Base-by-base conservation (phyloP, 2,888 invertebrate genomes). In the Labia minor region DNA sequence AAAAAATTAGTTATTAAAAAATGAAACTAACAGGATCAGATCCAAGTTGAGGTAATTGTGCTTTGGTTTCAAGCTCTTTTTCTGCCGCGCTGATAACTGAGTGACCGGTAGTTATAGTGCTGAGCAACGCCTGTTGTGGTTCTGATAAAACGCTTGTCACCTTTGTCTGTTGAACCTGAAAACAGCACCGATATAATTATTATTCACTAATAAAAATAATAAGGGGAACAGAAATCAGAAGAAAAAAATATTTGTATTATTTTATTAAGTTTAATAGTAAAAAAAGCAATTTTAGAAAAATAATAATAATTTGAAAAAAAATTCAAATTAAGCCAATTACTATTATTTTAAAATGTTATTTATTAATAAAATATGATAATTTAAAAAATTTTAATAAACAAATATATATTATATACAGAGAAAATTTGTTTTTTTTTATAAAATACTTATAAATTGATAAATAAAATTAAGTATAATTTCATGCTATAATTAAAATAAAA, bases 71-170 rank as follows among this genome's bases (percentile, higher is more conserved):
- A 67, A 94, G 82, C 69, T 90, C 88, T 70, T 86, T 86, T 76
- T 95, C 91, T 0, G 95, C 94, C 73, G 88, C 86, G 72, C 88
- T 85, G 73, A 99, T 91, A 71, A 93, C 86, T 76, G 92, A 89
- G 74, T 92, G 89, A 11, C 96, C 95, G 19, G 88, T 86, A 67
- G 88, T 88, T 76, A 98, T 96, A 66, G 95, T 95, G 65, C 94
- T 87, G 49, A 95, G 80, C 71, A 99, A 81, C 2, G 96, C 98
- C 68, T 93, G 84, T 79, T 99, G 97, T 26, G 97, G 94, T 79
- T 93, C 94, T 66, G 90, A 86, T 73, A 92, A 80, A 61, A 95
- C 86, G 62, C 90, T 89, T 67, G 93, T 90, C 73, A 96, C 88
- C 73, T 89, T 89, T 1, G 90, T 87, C 75, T 90, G 89, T 76